Evolutionary conservation across 2,113 vertebrate species (phyloP), one percentile per base, ranked within the genome.

Genomic region (Colaptes auratus): DNA sequence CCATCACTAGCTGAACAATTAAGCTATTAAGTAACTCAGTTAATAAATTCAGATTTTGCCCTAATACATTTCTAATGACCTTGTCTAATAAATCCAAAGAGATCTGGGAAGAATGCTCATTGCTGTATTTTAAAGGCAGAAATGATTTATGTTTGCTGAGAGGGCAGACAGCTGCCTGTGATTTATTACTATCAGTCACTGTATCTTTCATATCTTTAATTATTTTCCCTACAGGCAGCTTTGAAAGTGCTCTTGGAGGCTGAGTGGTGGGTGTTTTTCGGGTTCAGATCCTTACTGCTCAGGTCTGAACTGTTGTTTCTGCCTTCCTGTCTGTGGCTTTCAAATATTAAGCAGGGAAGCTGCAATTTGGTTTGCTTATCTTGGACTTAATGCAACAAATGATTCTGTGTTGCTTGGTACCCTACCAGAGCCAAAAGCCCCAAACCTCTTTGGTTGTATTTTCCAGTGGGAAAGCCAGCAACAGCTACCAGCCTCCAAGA

Each of bases 171-270:
- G 88, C 66, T 2, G 0, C 33, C 48, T 52, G 56, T 95, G 92
- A 97, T 97, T 96, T 96, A 96, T 95, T 95, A 82, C 86, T 96
- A 95, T 96, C 96, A 97, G 90, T 95, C 94, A 88, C 93, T 86
- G 80, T 88, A 96, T 91, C 95, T 95, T 96, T 95, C 93, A 92
- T 94, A 90, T 93, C 94, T 93, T 93, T 96, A 95, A 97, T 97
- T 96, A 95, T 96, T 96, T 94, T 90, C 92, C 94, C 90, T 92
- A 93, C 86, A 92, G 88, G 92, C 74, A 89, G 92, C 77, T 90
- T 92, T 71, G 64, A 30, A 96, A 90, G 88, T 96, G 90, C 89
- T 97, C 96, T 92, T 72, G 73, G 75, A 82, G 90, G 66, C 91
- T 28, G 86, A 91, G 86, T 48, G 61, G 82, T 83, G 88, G 85